Base-by-base conservation (phyloP, 2,888 invertebrate species). In the Agriopis leucophaearia region DNA sequence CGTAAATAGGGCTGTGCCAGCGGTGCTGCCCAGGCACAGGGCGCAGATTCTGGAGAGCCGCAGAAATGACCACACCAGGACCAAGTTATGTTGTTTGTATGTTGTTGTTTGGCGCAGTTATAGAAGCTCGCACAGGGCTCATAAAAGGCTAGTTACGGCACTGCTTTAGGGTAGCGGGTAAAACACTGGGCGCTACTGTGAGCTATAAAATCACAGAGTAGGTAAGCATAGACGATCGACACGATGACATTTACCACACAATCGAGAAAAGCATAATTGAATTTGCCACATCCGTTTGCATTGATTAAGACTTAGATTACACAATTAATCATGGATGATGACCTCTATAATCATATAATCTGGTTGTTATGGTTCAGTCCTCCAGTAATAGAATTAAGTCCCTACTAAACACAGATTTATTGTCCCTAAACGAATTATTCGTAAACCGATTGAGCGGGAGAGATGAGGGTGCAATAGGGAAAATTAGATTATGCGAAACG, bases 351-450 rank as follows among this genome's bases (percentile, higher is more conserved):
- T 91, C 83, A 76, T 78, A 85, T 88, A 85, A 87, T 82, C 78
- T 75, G 74, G 74, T 74, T 81, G 82, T 90, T 89, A 89, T 87
- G 81, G 74, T 80, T 80, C 82, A 78, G 78, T 79, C 83, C 85
- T 84, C 79, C 76, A 74, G 78, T 90, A 91, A 92, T 89, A 81
- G 80, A 88, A 88, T 92, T 87, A 87, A 85, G 80, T 81, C 83
- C 75, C 82, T 80, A 80, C 84, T 86, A 88, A 91, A 90, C 89
- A 84, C 84, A 89, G 93, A 94, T 94, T 94, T 94, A 93, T 92
- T 83, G 84, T 88, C 91, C 90, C 88, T 91, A 90, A 91, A 81
- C 80, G 85, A 91, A 92, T 92, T 92, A 91, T 87, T 79, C 79
- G 83, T 84, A 86, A 90, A 87, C 88, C 88, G 88, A 90, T 90